Evolutionary conservation across 2,113 vertebrate species (phyloP).

Genomic region (Chrysemys picta): DNA sequence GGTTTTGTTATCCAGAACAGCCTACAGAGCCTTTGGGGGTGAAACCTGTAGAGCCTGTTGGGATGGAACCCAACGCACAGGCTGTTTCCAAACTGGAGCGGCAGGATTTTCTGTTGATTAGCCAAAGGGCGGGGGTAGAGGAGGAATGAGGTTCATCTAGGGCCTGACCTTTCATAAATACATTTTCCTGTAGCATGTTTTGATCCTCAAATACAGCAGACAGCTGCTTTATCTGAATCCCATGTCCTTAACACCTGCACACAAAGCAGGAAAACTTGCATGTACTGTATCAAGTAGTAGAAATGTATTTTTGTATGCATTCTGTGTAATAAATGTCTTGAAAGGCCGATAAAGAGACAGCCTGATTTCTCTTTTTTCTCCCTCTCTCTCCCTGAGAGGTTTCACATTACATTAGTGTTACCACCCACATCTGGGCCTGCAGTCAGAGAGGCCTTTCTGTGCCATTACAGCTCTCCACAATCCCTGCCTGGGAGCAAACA

Average conservation of each 20-base stretch:
- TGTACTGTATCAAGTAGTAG: conserved; percentile 15
- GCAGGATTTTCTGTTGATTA: background rate
- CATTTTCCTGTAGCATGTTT: accelerated
- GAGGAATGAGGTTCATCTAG: background rate
- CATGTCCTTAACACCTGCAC: background rate
- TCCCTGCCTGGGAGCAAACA: conserved; percentile 27
- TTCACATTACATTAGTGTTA: conserved; percentile 58
- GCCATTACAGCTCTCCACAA: background rate
- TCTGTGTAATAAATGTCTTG: conserved; percentile 54
- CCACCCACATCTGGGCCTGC: background rate
- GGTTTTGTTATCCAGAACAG: background rate
- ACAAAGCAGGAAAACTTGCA: background rate
- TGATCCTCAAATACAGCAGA: background rate
- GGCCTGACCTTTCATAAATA: background rate
- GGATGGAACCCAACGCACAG: background rate
- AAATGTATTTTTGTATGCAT: background rate
- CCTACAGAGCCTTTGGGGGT: background rate
- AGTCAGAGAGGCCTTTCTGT: accelerated
- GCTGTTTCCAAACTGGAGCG: background rate
- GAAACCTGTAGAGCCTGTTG: background rate
- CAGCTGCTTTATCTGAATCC: background rate
- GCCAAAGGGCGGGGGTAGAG: background rate
- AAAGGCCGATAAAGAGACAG: conserved; percentile 51
- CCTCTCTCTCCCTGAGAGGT: conserved; percentile 27
- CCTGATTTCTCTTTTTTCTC: background rate